phyloP scores from a whole-genome alignment of 2,888 invertebrate genomes.

The Drosophila atripex region DNA sequence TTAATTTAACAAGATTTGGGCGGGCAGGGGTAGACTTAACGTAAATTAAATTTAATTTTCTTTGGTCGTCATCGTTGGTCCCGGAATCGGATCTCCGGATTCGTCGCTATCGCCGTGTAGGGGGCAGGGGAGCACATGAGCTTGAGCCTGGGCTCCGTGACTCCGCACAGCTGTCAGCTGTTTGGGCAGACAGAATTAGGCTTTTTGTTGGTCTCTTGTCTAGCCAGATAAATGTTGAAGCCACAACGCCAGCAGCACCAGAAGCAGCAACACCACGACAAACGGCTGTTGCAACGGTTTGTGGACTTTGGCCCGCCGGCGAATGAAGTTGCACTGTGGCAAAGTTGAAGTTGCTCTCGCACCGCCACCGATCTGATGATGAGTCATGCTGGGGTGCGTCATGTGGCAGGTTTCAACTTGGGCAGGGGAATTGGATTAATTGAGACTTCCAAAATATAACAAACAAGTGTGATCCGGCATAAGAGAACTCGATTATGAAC shows the following conservation, averaged over 20 bases:
- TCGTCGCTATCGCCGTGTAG: constrained; percentile 4
- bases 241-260: constrained; percentile 35
- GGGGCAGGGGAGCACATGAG: constrained; percentile 15
- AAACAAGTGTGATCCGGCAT: constrained; percentile 35
- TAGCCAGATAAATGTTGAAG: constrained; percentile 65
- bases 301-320: constrained; percentile 70
- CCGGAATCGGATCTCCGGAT: constrained; percentile 2
- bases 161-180: constrained; percentile 61
- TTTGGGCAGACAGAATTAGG: constrained; percentile 75
- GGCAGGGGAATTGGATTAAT: constrained; percentile 33
- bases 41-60: constrained; percentile 72
- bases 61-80: constrained; percentile 50
- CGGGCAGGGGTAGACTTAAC: constrained; percentile 7
- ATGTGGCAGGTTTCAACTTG: constrained; percentile 21
- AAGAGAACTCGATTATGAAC: not conserved
- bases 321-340: constrained; percentile 43
- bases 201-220: constrained; percentile 48
- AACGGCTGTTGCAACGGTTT: constrained; percentile 65
- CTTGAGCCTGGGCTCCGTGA: constrained; percentile 15
- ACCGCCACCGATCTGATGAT: constrained; percentile 28
- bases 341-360: constrained; percentile 46
- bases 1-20: constrained; percentile 69
- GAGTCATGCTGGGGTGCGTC: constrained; percentile 37
- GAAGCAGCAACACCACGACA: constrained; percentile 28
- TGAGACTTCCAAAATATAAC: constrained; percentile 21